Evolutionary conservation across 2,888 invertebrate species (phyloP).

Genomic region (Melangyna quadrimaculata): DNA sequence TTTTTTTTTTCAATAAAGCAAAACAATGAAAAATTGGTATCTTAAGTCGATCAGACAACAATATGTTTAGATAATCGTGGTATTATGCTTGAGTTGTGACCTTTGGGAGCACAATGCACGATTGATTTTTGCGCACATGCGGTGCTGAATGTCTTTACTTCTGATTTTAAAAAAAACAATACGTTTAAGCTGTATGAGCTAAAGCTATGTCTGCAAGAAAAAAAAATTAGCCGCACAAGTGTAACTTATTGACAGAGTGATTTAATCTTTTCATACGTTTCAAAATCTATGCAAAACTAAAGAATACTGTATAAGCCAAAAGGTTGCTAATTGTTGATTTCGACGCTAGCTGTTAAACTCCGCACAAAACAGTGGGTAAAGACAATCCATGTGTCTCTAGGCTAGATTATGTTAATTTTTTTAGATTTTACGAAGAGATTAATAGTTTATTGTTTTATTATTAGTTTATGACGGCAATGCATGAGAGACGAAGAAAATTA

Average conservation of each 20-base stretch:
- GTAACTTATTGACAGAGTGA: background rate
- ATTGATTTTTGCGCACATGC: conserved; percentile 33
- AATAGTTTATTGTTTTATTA: conserved; percentile 11
- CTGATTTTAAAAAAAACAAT: conserved; percentile 4
- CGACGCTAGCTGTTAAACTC: conserved; percentile 1
- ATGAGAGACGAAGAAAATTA: background rate
- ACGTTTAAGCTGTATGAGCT: background rate
- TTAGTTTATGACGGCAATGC: conserved; percentile 8
- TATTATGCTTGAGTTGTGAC: conserved; percentile 32
- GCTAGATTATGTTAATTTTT: conserved; percentile 41
- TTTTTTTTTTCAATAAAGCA: no score
- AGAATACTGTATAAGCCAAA: conserved; percentile 30
- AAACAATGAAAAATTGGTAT: background rate
- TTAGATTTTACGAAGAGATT: conserved; percentile 25
- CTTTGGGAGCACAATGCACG: conserved; percentile 38
- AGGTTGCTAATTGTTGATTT: conserved; percentile 50
- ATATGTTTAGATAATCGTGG: background rate
- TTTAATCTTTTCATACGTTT: conserved; percentile 26
- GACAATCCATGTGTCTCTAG: background rate
- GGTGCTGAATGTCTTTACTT: background rate
- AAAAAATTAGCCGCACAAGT: background rate
- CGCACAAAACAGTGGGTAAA: background rate
- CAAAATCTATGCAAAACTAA: background rate
- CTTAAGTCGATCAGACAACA: conserved; percentile 23
- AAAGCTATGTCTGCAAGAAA: background rate